Evolutionary conservation across 2,888 invertebrate genomes (phyloP), one percentile per base, ranked within the genome.

Genomic region (Drosophila maculinotata): DNA sequence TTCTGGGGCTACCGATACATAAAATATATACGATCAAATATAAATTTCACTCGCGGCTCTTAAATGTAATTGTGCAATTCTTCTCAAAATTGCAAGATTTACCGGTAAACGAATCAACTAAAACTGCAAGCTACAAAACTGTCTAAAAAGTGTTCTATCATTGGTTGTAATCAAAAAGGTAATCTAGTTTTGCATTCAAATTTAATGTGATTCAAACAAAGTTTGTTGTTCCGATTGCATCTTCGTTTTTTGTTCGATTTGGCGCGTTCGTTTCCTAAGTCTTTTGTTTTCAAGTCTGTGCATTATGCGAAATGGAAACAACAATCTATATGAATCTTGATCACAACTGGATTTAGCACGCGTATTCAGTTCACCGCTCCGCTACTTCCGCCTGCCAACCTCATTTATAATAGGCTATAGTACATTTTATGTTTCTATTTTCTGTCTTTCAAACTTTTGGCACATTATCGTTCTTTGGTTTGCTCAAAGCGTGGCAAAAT

Each of bases 261-360:
- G 36, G 3, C 69, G 76, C 48, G 83, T 86, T 86, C 35, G 88
- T 72, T 77, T 63, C 69, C 76, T 86, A 79, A 76, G 77, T 89
- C 84, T 86, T 85, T 85, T 86, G 85, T 74, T 75, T 79, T 78
- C 44, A 12, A 9, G 14, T 20, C n/a, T 48, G 14, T 69, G 84
- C 57, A 54, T 62, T 54, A 47, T 66, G 52, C 66, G 39, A 57
- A 68, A 78, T 86, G 72, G 84, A 81, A 88, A 69, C 77, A 44
- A 26, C 28, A 67, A 17, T 38, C 45, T 63, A 53, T 53, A 70
- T 59, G 49, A 57, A 62, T 74, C 69, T 75, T 47, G 53, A 72
- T 69, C 59, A 66, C 70, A 85, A 71, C 87, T 87, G 67, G 87
- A 82, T 88, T 86, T 68, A 68, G 81, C 79, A 74, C 69, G 69